Base-by-base conservation (phyloP, 1,140 invertebrate genomes). In the Cotesia typhae region DNA sequence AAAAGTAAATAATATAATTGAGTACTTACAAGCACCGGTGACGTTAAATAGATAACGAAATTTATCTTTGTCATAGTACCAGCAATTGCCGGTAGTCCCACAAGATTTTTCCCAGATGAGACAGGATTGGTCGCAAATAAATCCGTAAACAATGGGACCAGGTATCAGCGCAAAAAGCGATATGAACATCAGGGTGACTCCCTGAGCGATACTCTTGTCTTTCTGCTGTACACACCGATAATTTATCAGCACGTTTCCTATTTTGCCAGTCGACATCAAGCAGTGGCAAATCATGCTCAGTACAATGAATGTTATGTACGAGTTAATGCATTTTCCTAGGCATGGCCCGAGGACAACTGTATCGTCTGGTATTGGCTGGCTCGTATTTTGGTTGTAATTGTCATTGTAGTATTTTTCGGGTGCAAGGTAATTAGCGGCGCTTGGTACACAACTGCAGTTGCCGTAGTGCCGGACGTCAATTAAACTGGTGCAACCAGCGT, bases 151-250 rank as follows among this genome's bases (percentile, higher is more conserved):
- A 71, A 92, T 92, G 2, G 91, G 91, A 9, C 90, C 90, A 6
- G 91, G 91, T 71, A 92, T 91, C 7, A 92, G 80, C 3, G 90
- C 91, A 68, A 91, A 89, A n/a, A 92, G 76, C 7, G 90, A 91
- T n/a, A 92, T 81, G 68, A 90, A 81, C 83, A 92, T 89, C 1
- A 92, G 81, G 0, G 87, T 85, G 38, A 92, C 78, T 5, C 91
- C 91, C 76, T 91, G 90, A 2, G 91, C 90, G 68, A 92, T 89
- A 4, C 90, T 89, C 76, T 92, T 92, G 61, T 92, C 91, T 67
- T 87, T 86, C 3, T 84, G 83, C 1, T 88, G 84, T 0, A 92
- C 91, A 73, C 90, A 88, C 69, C 90, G 89, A 77, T 82, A 89
- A 80, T 91, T 91, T 4, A 92, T 87, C 70, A 92, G 79, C 2